These are phyloP conservation scores for Ammodytes dubius DNA, from an alignment of 2,113 vertebrate genomes.

Conservation along the genomic window DNA sequence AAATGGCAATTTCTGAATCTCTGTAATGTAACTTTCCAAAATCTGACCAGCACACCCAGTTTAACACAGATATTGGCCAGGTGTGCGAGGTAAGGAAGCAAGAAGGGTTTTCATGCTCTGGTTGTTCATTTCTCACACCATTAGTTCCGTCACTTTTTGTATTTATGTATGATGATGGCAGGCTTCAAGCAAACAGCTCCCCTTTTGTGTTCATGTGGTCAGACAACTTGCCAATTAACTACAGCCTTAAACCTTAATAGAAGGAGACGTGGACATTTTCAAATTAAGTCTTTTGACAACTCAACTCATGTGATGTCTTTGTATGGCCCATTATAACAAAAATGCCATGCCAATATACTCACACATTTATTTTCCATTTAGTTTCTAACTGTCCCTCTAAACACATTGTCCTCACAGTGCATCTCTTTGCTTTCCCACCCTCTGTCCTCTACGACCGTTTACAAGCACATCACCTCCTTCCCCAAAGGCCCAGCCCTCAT, in stretches of 20 bases:
- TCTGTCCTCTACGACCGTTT: slow-evolving; percentile 66
- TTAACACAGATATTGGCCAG: not conserved
- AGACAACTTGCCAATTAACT: not conserved
- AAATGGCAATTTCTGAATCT: not conserved
- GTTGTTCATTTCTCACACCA: not conserved
- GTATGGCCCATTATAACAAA: slow-evolving; percentile 15
- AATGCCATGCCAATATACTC: slow-evolving; percentile 32
- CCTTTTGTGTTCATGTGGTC: not conserved
- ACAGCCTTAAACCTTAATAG: not conserved
- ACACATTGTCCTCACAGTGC: slow-evolving; percentile 57
- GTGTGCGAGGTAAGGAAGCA: not conserved
- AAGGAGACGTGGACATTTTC: no score
- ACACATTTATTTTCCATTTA: slow-evolving; percentile 24
- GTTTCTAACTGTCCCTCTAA: slow-evolving; percentile 33
- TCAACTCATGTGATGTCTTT: slow-evolving; percentile 14
- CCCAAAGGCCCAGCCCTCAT: slow-evolving; percentile 51
- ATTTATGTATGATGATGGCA: not conserved
- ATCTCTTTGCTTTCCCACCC: slow-evolving; percentile 31
- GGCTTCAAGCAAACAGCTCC: not conserved
- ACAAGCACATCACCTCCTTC: slow-evolving; percentile 53
- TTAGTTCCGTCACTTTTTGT: not conserved
- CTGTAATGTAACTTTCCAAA: not conserved
- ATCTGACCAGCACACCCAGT: not conserved
- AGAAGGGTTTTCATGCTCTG: not conserved
- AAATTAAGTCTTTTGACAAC: not conserved